Evolutionary conservation across 2,888 invertebrate species (phyloP).

Genomic region (Drosophila affinis): DNA sequence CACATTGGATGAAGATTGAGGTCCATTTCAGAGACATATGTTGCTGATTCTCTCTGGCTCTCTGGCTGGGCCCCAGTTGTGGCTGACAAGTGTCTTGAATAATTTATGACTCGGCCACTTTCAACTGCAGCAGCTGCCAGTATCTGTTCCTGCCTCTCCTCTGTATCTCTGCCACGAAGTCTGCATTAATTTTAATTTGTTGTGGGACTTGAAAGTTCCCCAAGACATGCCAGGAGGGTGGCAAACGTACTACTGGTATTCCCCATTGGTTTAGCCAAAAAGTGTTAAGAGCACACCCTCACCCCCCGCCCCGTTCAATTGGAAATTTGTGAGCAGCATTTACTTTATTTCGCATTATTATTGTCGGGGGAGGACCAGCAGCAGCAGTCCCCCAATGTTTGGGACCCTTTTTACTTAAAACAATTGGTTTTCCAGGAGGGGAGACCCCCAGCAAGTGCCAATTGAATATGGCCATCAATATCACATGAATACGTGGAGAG

Average conservation of each 20-base stretch:
- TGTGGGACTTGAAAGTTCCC: slow-evolving; percentile 21
- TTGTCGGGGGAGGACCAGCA: slow-evolving; percentile 29
- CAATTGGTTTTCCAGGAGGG: slow-evolving; percentile 55
- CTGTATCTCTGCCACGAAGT: slow-evolving; percentile 2
- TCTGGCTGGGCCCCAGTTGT: slow-evolving; percentile 57
- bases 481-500: slow-evolving; percentile 57
- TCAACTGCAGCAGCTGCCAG: slow-evolving; percentile 57
- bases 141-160: slow-evolving; percentile 1
- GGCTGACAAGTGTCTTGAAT: slow-evolving; percentile 73
- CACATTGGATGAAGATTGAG: slow-evolving; percentile 44
- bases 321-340: slow-evolving; percentile 51
- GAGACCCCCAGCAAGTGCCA: slow-evolving; percentile 75
- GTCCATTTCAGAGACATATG: slow-evolving; percentile 40
- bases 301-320: slow-evolving; percentile 41
- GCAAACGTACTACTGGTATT: slow-evolving; percentile 3
- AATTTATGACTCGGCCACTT: slow-evolving; percentile 66
- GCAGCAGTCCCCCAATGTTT: not conserved
- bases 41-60: slow-evolving; percentile 20
- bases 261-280: slow-evolving; percentile 18
- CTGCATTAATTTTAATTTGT: slow-evolving; percentile 59
- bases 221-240: slow-evolving; percentile 23
- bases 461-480: slow-evolving; percentile 81
- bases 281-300: slow-evolving; percentile 21
- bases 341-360: slow-evolving; percentile 58
- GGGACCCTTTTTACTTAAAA: slow-evolving; percentile 62